Evolutionary conservation across 2,797 vertebrate species (phyloP).

Genomic region (Cossypha dichroa): DNA sequence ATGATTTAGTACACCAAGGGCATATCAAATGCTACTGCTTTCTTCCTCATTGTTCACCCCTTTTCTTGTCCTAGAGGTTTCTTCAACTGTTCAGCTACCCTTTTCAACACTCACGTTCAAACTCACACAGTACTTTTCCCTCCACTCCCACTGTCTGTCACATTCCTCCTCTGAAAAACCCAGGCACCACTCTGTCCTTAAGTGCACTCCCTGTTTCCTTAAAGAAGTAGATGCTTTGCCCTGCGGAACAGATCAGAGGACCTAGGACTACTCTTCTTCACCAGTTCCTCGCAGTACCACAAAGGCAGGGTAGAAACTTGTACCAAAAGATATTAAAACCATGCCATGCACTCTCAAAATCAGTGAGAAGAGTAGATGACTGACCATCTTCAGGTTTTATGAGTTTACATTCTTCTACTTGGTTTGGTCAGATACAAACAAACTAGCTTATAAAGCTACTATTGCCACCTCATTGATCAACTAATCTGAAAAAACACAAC

Average conservation of each 20-base stretch:
- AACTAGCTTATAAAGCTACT: not conserved
- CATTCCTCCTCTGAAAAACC: not conserved
- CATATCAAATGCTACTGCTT: not conserved
- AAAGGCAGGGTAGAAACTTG: not conserved
- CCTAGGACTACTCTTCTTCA: not conserved
- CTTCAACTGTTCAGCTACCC: not conserved
- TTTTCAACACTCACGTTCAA: not conserved
- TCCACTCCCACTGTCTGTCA: rapidly evolving
- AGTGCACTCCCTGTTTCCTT: not conserved
- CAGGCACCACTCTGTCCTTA: not conserved
- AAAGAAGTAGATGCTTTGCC: not conserved
- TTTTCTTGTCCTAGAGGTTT: not conserved
- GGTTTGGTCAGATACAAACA: not conserved
- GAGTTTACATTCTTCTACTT: not conserved
- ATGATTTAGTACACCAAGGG: not conserved
- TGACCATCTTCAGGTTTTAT: not conserved
- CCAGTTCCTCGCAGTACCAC: not conserved
- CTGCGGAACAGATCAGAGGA: not conserved
- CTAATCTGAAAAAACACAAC: not conserved
- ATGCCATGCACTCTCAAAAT: not conserved
- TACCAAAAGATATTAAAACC: not conserved
- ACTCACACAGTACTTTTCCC: not conserved
- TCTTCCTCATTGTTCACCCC: not conserved
- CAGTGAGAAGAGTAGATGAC: not conserved
- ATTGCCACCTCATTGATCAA: not conserved